A percentile compares a stretch with the other conserved stretches of the same genome.
These are phyloP conservation scores for Oryzias dopingdopingensis DNA, from an alignment of 2,797 vertebrate species.

Conservation along the genomic window DNA sequence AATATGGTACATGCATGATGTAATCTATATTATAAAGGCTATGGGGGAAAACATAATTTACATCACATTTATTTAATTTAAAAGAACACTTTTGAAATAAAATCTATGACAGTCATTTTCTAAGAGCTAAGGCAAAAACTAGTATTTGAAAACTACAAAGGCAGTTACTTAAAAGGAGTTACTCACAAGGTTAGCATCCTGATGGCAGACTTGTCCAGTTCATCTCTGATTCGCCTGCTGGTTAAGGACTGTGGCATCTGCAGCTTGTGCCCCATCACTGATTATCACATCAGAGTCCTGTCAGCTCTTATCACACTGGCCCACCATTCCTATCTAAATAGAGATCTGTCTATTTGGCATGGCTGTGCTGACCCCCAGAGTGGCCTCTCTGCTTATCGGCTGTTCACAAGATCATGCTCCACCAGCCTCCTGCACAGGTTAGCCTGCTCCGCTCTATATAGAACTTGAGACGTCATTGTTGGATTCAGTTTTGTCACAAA, in stretches of 20 bases:
- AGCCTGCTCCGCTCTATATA: slow-evolving; percentile 37
- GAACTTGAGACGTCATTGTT: slow-evolving; percentile 30
- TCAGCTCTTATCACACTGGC: slow-evolving; percentile 56
- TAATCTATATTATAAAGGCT: too few species aligned
- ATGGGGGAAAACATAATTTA: too few species aligned
- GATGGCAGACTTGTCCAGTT: slow-evolving; percentile 7
- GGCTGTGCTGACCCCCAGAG: slow-evolving; percentile 52
- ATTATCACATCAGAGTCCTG: slow-evolving; percentile 57
- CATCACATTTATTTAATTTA: too few species aligned
- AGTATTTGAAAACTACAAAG: too few species aligned
- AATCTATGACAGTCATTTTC: too few species aligned
- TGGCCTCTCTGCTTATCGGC: slow-evolving; percentile 63
- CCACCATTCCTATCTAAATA: slow-evolving; percentile 71
- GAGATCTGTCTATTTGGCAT: slow-evolving; percentile 65
- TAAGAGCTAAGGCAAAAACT: too few species aligned
- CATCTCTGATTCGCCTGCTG: slow-evolving; percentile 14
- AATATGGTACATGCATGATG: too few species aligned
- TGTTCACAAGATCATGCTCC: slow-evolving; percentile 40
- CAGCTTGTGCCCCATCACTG: slow-evolving; percentile 44
- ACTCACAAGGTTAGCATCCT: slow-evolving; percentile 2
- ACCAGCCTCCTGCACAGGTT: slow-evolving; percentile 27
- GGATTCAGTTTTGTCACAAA: slow-evolving; percentile 29
- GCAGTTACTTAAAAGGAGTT: background rate
- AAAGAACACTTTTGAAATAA: too few species aligned
- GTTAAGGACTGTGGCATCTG: slow-evolving; percentile 24